Evolutionary conservation across 2,797 vertebrate species (phyloP), one percentile per base, ranked within the genome.

Genomic region (Pipistrellus pipistrellus): DNA sequence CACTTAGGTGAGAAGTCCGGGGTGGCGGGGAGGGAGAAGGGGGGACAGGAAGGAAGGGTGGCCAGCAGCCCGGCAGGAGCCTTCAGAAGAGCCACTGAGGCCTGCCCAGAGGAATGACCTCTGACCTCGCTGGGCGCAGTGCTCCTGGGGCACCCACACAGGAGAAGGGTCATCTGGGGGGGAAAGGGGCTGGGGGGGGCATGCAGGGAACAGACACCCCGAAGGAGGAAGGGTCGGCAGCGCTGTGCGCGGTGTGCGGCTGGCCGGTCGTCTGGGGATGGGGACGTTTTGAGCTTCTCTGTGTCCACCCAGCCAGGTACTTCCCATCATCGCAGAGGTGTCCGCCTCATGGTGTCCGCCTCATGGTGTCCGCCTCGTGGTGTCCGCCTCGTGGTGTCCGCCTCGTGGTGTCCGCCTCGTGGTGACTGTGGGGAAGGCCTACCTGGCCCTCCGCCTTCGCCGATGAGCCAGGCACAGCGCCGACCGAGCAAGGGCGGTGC

Each of bases 1-100:
- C 96, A 81, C 2, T 0, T 32, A 93, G 88, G 95, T 95, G 96
- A 96, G 95, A 96, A 94, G 51, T 55, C 82, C 4, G 17, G 8
- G 3, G 84, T 90, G 55, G 18, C 12, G 25, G 27, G 6, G 6
- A 80, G 90, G 55, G 21, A 9, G 53, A 18, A 2, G 18, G 18
- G 6, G 51, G 18, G 1, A 6, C 66, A 41, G 93, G 57, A 82
- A 83, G 69, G 86, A 10, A 0, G 2, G 21, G 27, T 8, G 38
- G 53, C 6, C 14, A 18, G 30, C 48, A 57, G 2, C 78, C 44
- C 41, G 25, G n/a, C 7, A 6, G 88, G 73, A 35, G 44, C 13
- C 68, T 72, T 66, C 62, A 12, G 62, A 80, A 35, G 48, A 81
- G 53, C 30, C 4, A 59, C n/a, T 44, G n/a, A 1, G 32, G 25